These are phyloP conservation scores for Sebastes oblongus DNA, from an alignment of 2,797 vertebrate species.

Conservation along the genomic window DNA sequence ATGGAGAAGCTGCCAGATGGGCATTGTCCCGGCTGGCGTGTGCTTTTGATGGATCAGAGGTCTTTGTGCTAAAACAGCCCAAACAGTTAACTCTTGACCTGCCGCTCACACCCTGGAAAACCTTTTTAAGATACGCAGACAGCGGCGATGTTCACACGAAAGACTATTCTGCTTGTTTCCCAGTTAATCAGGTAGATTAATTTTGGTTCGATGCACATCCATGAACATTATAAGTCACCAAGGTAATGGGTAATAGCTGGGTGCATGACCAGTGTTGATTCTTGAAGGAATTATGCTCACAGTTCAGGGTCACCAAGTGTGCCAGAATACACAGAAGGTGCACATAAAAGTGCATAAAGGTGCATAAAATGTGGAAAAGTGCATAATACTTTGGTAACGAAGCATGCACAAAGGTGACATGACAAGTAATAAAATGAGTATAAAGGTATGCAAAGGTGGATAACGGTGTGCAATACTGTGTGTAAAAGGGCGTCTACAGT, in stretches of 20 bases:
- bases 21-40: slow-evolving; percentile 71
- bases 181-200: not conserved
- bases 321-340: not conserved
- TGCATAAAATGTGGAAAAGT: not conserved
- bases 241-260: not conserved
- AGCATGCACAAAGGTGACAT: not conserved
- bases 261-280: not conserved
- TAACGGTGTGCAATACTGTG: not conserved
- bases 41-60: slow-evolving; percentile 77
- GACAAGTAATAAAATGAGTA: not conserved
- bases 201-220: not conserved
- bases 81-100: slow-evolving; percentile 70
- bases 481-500: not conserved
- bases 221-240: not conserved
- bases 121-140: slow-evolving; percentile 20
- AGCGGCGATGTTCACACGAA: not conserved
- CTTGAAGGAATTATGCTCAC: not conserved
- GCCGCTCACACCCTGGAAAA: slow-evolving; percentile 29
- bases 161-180: not conserved
- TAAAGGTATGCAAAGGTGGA: not conserved
- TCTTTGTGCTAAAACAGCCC: slow-evolving; percentile 74
- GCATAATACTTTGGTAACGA: not conserved
- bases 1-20: slow-evolving; percentile 80
- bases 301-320: not conserved
- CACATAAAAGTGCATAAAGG: not conserved